These are phyloP conservation scores for Myodes glareolus DNA, from an alignment of 2,113 vertebrate species.

Conservation along the genomic window DNA sequence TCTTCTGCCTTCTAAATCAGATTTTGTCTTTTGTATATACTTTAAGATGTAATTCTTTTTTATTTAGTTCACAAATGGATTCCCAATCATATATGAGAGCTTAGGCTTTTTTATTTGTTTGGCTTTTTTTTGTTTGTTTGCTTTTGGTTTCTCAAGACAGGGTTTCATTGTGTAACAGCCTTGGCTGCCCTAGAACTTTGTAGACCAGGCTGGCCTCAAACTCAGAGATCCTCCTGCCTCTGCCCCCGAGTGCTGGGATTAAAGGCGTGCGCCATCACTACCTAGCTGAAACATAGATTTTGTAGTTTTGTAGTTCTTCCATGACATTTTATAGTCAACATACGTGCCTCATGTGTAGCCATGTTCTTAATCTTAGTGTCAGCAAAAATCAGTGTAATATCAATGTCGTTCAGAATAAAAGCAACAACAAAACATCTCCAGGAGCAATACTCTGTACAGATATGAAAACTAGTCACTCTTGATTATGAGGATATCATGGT, in stretches of 20 bases:
- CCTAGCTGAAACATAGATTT: no score
- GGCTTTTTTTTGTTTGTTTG: background rate
- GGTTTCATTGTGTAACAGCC: background rate
- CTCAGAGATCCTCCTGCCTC: background rate
- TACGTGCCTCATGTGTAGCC: background rate
- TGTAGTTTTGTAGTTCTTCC: background rate
- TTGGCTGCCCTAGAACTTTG: background rate
- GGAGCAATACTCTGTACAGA: background rate
- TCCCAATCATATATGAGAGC: background rate
- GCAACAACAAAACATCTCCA: background rate
- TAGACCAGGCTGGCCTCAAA: background rate
- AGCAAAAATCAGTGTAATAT: background rate
- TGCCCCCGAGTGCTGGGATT: background rate
- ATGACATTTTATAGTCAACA: background rate
- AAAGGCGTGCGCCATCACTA: background rate
- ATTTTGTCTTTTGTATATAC: conserved; percentile 5
- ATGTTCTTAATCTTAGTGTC: background rate
- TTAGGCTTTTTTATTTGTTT: background rate
- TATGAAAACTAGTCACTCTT: background rate
- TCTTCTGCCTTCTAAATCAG: background rate
- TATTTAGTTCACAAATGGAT: background rate
- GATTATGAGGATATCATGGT: conserved; percentile 41
- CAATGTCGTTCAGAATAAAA: background rate
- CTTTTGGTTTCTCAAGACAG: background rate
- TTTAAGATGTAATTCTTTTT: background rate